Percentiles rank a stretch among this genome's conserved stretches.
phyloP scores from a whole-genome alignment of 2,113 vertebrate genomes.

The Rostratula benghalensis region DNA sequence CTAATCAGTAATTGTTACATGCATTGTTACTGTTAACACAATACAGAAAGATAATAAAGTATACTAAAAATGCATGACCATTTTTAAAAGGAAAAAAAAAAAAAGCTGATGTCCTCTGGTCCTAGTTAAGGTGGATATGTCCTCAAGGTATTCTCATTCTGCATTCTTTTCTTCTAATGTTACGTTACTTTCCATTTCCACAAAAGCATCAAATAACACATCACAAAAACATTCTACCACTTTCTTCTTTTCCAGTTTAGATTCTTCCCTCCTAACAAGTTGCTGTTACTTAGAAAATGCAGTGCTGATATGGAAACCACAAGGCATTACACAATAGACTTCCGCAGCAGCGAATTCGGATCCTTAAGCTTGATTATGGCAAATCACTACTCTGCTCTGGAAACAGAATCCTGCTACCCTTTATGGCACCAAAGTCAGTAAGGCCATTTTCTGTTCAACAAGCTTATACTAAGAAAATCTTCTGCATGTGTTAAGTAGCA shows the following conservation, averaged over 20 bases:
- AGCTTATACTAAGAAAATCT: not conserved
- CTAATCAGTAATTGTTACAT: not conserved
- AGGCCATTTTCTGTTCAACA: not conserved
- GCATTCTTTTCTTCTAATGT: not conserved
- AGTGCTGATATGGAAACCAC: not conserved
- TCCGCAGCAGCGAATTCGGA: not conserved
- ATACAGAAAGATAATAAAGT: not conserved
- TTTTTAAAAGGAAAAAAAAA: not conserved
- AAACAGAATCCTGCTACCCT: not conserved
- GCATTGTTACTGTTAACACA: not conserved
- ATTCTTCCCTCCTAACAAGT: not conserved
- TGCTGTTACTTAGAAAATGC: not conserved
- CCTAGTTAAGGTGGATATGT: not conserved
- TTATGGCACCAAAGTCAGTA: not conserved
- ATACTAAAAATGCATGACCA: not conserved
- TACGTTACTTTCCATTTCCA: not conserved
- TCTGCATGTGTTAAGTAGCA: not conserved
- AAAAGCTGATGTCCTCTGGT: not conserved
- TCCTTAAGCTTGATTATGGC: not conserved
- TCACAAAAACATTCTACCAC: not conserved
- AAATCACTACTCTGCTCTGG: not conserved
- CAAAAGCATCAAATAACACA: not conserved
- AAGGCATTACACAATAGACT: not conserved
- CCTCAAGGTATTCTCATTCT: not conserved
- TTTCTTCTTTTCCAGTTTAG: not conserved